These are phyloP conservation scores for Dione juno DNA, from an alignment of 2,888 invertebrate genomes.

Conservation along the genomic window DNA sequence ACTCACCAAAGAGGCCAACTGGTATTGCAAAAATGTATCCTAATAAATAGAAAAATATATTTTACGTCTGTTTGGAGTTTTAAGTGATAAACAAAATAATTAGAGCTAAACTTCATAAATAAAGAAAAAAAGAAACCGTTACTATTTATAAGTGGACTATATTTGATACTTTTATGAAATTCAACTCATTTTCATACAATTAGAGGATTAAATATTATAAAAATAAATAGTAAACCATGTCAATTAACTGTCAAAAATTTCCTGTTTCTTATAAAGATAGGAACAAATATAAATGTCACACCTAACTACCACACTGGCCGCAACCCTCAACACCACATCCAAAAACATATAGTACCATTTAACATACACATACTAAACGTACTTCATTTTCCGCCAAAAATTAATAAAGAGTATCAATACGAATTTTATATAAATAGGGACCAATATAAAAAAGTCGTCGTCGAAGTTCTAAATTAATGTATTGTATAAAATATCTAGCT, in stretches of 20 bases:
- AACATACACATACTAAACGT: not conserved
- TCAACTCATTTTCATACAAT: conserved; percentile 1
- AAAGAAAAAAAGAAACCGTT: not conserved
- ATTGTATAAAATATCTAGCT: not conserved
- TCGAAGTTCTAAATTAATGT: not conserved
- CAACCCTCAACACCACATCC: conserved; percentile 15
- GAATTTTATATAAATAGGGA: not conserved
- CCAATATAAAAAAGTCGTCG: not conserved
- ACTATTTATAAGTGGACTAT: not conserved
- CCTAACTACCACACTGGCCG: conserved; percentile 25
- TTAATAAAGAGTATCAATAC: not conserved
- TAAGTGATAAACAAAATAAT: not conserved
- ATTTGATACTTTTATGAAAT: not conserved
- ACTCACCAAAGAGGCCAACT: conserved; percentile 82
- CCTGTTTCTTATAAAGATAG: not conserved
- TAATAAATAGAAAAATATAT: conserved; percentile 75
- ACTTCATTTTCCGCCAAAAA: not conserved
- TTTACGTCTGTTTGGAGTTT: conserved; percentile 51
- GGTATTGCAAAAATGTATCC: conserved; percentile 82
- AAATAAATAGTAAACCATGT: not conserved
- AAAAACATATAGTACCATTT: not conserved
- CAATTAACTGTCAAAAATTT: not conserved
- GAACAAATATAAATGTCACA: conserved; percentile 1
- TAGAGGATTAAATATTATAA: not conserved
- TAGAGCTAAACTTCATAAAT: conserved; percentile 14